Base-by-base conservation (phyloP, 2,888 invertebrate species). In the Antitype chi region DNA sequence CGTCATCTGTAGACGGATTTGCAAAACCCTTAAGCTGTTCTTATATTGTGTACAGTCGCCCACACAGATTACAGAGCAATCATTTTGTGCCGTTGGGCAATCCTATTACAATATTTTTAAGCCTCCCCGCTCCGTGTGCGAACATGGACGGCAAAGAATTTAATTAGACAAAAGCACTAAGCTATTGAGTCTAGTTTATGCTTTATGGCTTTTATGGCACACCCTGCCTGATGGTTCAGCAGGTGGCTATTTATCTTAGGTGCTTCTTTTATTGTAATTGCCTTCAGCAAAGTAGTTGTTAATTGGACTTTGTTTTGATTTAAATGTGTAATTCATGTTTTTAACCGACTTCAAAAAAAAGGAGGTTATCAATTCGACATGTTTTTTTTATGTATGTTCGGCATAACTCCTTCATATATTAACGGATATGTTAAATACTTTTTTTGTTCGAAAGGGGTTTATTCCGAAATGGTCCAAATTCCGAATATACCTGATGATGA, bases 101-200 rank as follows among this genome's bases (percentile, higher is more conserved):
- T 89, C 80, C 88, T 88, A 90, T 90, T 87, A 89, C 28, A 76
- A 70, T 83, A 74, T 76, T 78, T 76, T 85, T 63, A 52, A 70
- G 57, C 53, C 57, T 38, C 59, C 11, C 23, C 49, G 62, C 55
- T 74, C 38, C 38, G 25, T 59, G 47, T 63, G 68, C 53, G 68
- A 59, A 70, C 49, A 62, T 72, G 62, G 55, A 28, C 70, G 70
- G 47, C 67, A 74, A 78, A 69, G 71, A 78, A 82, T 81, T 81
- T 83, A 78, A 85, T 87, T 85, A 83, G 69, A 67, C 62, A 64
- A 78, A 68, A 75, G 81, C 84, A 84, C 49, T 80, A 57, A 69
- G 60, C 75, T 74, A 73, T 64, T 49, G 38, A 77, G 62, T 52
- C 60, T 82, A 68, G 69, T 80, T 74, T 72, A 67, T 83, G 43